These are phyloP conservation scores for Pelmatolapia mariae DNA, from an alignment of 2,113 vertebrate species.

Conservation along the genomic window DNA sequence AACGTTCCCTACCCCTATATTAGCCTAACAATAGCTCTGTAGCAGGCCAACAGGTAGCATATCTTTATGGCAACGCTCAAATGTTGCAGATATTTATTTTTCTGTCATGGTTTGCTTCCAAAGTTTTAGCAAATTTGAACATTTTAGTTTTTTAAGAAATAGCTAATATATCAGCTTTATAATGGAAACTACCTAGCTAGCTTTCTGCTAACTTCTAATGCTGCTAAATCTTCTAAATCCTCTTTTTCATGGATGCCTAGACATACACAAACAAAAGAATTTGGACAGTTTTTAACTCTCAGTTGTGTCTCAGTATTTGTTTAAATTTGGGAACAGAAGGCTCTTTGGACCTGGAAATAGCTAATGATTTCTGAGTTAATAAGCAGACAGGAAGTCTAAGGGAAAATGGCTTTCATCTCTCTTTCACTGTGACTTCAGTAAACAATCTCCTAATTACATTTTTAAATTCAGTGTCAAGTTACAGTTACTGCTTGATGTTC, in stretches of 20 bases:
- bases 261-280: background rate
- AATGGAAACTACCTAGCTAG: background rate
- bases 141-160: background rate
- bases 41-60: background rate
- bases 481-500: background rate
- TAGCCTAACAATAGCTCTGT: background rate
- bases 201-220: background rate
- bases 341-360: background rate
- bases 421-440: background rate
- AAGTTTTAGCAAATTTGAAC: background rate
- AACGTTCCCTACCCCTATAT: background rate
- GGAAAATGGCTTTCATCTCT: background rate
- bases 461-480: background rate
- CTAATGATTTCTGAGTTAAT: background rate
- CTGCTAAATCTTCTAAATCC: background rate
- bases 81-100: background rate
- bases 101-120: background rate
- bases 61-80: background rate
- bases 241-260: background rate
- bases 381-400: background rate
- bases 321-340: background rate
- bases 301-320: background rate
- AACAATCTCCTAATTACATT: background rate
- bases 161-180: background rate
- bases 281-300: background rate